Base-by-base conservation (phyloP, 2,113 vertebrate species). In the Motacilla tschutschensis region DNA sequence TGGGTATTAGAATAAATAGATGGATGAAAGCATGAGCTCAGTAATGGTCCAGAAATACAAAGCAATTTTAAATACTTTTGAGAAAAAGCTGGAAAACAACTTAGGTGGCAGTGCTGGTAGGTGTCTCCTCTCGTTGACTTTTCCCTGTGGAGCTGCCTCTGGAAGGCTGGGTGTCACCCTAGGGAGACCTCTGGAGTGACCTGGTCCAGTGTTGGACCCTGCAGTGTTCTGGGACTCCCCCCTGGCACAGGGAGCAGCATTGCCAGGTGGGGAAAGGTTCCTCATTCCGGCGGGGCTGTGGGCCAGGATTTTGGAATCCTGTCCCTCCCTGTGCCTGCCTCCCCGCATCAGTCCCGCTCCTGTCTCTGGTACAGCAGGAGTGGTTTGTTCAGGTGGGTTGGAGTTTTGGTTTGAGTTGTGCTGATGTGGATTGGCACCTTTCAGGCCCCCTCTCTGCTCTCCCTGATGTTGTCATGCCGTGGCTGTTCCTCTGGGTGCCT, bases 351-450 rank as follows among this genome's bases (percentile, higher is more conserved):
- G 15, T n/a, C 28, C 18, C 9, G 1, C 48, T 73, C 9, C 43
- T 73, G 28, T 3, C 65, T 63, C 31, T 8, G 40, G 4, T 33
- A 2, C 12, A 12, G 12, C 59, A 47, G 50, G 46, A 36, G 3
- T 14, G n/a, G 10, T 44, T 73, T 40, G 31, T 18, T 54, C 1
- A 15, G n/a, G 4, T 24, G 22, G 51, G 71, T 87, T 55, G 25
- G 36, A 25, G 8, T 41, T 64, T 15, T 8, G 36, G 38, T 72
- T 50, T 35, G 31, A 25, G 31, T 47, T 24, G 60, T 62, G 67
- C 11, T 44, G 16, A 6, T 33, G 0, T 17, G 5, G 2, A 9
- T 9, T 43, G 76, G 16, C 22, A 0, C 10, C 20, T 9, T 18
- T 51, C 20, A 24, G 70, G 33, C 43, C 59, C 62, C 74, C 28